A percentile compares a stretch with the other conserved stretches of the same genome.
Evolutionary conservation across 1,140 invertebrate species (phyloP).

Genomic region (Macrobrachium rosenbergii): DNA sequence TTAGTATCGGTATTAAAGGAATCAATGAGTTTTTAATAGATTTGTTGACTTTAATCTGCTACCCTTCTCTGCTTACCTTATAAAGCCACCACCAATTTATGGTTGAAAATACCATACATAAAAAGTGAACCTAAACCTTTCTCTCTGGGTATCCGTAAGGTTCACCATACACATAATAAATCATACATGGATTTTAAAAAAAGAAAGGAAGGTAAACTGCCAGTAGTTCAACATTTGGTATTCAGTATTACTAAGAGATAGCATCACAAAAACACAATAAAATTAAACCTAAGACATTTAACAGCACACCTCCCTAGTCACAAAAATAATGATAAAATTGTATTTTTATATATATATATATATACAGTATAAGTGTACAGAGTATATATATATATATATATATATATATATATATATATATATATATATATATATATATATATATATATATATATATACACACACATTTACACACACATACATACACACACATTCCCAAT

Average conservation of each 20-base stretch:
- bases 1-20: too few relatives aligned
- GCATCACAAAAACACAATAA: too few relatives aligned
- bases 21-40: too few relatives aligned
- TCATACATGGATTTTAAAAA: slow-evolving; percentile 25
- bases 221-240: slow-evolving; percentile 3
- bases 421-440: slow-evolving; percentile 30
- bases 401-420: slow-evolving; percentile 26
- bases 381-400: slow-evolving; percentile 38
- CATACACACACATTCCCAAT: background rate
- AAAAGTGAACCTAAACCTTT: slow-evolving; percentile 45
- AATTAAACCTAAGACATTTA: background rate
- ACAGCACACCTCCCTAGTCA: background rate
- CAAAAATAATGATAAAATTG: background rate
- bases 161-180: slow-evolving; percentile 32
- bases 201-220: slow-evolving; percentile 40
- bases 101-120: background rate
- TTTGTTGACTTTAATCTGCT: too few relatives aligned
- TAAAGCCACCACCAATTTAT: too few relatives aligned
- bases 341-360: slow-evolving; percentile 25
- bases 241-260: background rate
- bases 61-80: too few relatives aligned
- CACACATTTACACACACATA: background rate
- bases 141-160: slow-evolving; percentile 12
- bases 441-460: slow-evolving; percentile 19
- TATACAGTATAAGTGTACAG: too few relatives aligned